Evolutionary conservation across 2,113 vertebrate species (phyloP).

Genomic region (Agapornis roseicollis): DNA sequence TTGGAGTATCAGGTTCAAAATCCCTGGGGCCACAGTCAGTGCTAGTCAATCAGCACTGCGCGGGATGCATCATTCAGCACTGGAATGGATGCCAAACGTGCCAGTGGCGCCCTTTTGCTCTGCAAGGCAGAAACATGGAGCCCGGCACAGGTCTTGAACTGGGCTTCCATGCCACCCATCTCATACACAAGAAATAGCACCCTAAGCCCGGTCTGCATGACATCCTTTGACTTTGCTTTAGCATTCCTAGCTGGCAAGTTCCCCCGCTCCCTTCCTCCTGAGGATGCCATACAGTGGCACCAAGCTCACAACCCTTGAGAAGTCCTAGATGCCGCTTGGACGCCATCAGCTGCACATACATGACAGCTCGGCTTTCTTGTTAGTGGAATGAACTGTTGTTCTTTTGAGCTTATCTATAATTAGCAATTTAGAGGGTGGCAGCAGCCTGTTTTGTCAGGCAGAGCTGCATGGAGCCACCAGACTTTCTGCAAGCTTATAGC

Average conservation of each 20-base stretch:
- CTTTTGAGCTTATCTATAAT: background rate
- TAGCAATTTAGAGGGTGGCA: background rate
- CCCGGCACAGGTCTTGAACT: background rate
- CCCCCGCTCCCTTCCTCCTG: background rate
- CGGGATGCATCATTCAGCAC: background rate
- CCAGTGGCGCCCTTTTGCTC: background rate
- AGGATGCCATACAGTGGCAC: fast-evolving
- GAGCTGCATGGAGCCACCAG: background rate
- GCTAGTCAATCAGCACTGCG: background rate
- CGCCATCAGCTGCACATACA: fast-evolving
- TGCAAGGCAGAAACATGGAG: background rate
- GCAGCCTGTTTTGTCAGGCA: background rate
- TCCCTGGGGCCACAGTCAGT: background rate
- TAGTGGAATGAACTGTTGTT: background rate
- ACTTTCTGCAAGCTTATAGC: background rate
- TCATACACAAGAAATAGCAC: background rate
- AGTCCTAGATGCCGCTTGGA: background rate
- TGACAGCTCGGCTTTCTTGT: background rate
- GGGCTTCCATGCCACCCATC: background rate
- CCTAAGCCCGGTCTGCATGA: background rate
- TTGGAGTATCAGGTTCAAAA: background rate
- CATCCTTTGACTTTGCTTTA: background rate
- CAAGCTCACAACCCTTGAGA: background rate
- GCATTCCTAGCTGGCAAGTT: background rate
- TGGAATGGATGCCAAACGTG: background rate